Evolutionary conservation across 2,113 vertebrate genomes (phyloP), one percentile per base, ranked within the genome.

Genomic region (Thoracochromis brauschi): DNA sequence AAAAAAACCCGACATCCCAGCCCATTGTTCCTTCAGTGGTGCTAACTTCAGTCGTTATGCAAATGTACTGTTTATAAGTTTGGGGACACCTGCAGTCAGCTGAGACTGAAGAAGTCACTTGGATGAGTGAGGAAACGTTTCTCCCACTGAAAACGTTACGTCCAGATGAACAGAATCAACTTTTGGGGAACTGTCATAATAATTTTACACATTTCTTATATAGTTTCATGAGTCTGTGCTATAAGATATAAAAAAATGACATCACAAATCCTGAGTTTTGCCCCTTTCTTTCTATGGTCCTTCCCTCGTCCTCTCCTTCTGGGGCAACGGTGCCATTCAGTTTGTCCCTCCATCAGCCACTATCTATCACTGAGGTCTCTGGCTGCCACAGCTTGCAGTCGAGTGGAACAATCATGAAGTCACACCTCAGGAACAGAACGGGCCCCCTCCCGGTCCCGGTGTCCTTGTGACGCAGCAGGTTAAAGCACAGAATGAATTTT

Each of bases 331-430:
- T 31, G 45, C 42, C 14, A 19, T 84, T 82, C 86, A 85, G 42
- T 83, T 68, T 12, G 73, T 79, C 80, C 58, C 79, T 82, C 75
- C 89, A 88, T 93, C 91, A 89, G 47, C 92, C 60, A 86, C 87
- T 19, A 24, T 49, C 88, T 89, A 89, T 84, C 90, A 81, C 79
- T 88, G 91, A 90, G 89, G 84, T 83, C 81, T 78, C 21, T 60
- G 90, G 90, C 82, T 90, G 89, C 31, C 86, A 9, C 93, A 88
- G 93, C 89, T 85, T 88, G 91, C 54, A 83, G 85, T 58, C 21
- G 83, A 90, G 84, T 87, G 87, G 85, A 94, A 93, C 75, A 92
- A 94, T 94, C 92, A 91, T 26, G 80, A 86, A 88, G 89, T 92
- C 92, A 88, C 94, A 94, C 90, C 92, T 91, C 89, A 21, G 80